These are phyloP conservation scores for Cantharis rustica DNA, from an alignment of 2,888 invertebrate genomes.

Conservation along the genomic window DNA sequence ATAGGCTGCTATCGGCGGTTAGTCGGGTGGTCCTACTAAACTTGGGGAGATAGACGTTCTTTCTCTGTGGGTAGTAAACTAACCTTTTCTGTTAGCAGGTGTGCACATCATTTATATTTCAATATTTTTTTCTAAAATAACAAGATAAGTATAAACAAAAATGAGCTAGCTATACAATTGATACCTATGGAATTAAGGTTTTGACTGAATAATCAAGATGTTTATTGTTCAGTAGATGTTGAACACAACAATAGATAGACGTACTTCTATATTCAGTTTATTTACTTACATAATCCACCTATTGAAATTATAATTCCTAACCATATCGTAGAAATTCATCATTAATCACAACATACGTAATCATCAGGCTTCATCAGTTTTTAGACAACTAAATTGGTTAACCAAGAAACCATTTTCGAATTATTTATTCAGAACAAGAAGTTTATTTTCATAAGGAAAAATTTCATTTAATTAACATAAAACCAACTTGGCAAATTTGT, in stretches of 20 bases:
- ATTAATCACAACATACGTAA: not conserved
- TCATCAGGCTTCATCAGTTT: not conserved
- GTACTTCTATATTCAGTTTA: not conserved
- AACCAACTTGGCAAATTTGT: not conserved
- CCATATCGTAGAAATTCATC: not conserved
- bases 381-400: not conserved
- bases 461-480: not conserved
- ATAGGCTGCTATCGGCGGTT: slow-evolving; percentile 48
- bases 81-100: slow-evolving; percentile 42
- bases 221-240: not conserved
- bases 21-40: slow-evolving; percentile 50
- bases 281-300: not conserved
- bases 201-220: not conserved
- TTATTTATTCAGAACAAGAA: not conserved
- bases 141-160: not conserved
- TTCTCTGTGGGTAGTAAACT: slow-evolving; percentile 43
- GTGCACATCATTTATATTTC: slow-evolving; percentile 20
- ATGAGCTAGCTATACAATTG: not conserved
- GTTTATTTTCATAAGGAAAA: too few relatives aligned
- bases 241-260: not conserved
- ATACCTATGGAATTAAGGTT: not conserved
- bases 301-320: not conserved
- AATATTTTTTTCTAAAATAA: not conserved
- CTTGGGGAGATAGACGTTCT: slow-evolving; percentile 44
- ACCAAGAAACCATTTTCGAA: not conserved